phyloP scores from a whole-genome alignment of 2,888 invertebrate genomes.

The Spisula subtruncata region DNA sequence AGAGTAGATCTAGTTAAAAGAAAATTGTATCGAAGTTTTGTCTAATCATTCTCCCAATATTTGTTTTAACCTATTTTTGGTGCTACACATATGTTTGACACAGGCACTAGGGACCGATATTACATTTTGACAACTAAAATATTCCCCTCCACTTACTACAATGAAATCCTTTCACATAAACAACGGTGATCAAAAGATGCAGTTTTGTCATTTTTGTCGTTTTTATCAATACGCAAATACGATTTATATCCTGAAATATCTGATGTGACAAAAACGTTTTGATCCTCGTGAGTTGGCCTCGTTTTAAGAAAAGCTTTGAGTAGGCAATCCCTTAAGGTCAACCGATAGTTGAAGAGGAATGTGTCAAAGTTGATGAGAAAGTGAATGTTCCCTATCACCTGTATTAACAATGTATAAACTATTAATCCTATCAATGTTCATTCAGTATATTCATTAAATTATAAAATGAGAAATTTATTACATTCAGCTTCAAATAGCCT shows the following conservation, averaged over 20 bases:
- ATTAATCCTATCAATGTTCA: neutral
- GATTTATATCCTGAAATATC: neutral
- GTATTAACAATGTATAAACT: neutral
- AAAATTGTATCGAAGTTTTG: neutral
- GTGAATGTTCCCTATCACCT: neutral
- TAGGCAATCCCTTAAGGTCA: neutral
- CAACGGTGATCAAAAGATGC: constrained; percentile 7
- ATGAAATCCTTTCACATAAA: neutral
- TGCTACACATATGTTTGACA: neutral
- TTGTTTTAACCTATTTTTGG: neutral
- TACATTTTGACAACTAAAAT: constrained; percentile 10
- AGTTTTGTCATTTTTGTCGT: neutral
- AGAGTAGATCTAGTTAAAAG: neutral
- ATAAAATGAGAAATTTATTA: neutral
- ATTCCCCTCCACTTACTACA: neutral
- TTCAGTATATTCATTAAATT: neutral
- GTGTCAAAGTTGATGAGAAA: neutral
- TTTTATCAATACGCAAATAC: neutral
- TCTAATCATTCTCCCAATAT: neutral
- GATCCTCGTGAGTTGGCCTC: neutral
- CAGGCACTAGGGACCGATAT: neutral
- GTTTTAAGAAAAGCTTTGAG: neutral
- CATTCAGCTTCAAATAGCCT: neutral
- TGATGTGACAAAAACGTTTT: neutral
- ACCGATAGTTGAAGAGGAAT: neutral